Evolutionary conservation across 2,113 vertebrate genomes (phyloP), one percentile per base, ranked within the genome.

Genomic region (Centrocercus urophasianus): DNA sequence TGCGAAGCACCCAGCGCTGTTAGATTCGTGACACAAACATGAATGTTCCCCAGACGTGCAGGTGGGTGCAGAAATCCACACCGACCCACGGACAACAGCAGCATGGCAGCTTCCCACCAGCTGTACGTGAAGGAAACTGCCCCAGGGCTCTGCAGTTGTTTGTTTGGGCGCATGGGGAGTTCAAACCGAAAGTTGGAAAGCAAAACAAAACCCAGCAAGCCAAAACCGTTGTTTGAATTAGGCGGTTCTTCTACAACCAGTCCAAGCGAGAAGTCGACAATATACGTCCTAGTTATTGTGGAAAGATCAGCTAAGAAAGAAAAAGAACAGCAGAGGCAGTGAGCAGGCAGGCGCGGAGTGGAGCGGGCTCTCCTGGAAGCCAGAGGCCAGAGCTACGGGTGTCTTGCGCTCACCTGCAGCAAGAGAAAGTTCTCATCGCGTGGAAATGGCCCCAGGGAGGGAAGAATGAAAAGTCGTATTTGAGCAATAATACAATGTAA

Each of bases 291-390:
- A n/a, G 42, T 34, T 76, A 6, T 57, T 59, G 19, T 19, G 34
- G 32, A 25, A 80, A 83, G 43, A 52, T 8, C 34, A 45, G 25
- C 32, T 19, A 40, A 54, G 45, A 67, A 95, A 54, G 15, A 63
- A 59, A 45, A 71, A n/a, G 42, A 85, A 43, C 12, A 18, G 30
- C 63, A 48, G 60, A 2, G 11, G 32, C 10, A 15, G n/a, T 63
- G 34, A 11, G 14, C 17, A 70, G 50, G 14, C 56, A 91, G 28
- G 21, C 78, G 30, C 19, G 8, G 64, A 1, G 0, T 4, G 2
- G 0, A 1, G 0, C 4, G 2, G 0, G 15, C 19, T 86, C 43
- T 36, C 38, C 12, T 65, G 50, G 45, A 40, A 80, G 61, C 18
- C 1, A 0, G 69, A 67, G 70, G 34, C 34, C 21, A 20, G n/a